Conservation (phyloP, 2,888 invertebrate genomes). For the Stenoptilia bipunctidactyla region DNA sequence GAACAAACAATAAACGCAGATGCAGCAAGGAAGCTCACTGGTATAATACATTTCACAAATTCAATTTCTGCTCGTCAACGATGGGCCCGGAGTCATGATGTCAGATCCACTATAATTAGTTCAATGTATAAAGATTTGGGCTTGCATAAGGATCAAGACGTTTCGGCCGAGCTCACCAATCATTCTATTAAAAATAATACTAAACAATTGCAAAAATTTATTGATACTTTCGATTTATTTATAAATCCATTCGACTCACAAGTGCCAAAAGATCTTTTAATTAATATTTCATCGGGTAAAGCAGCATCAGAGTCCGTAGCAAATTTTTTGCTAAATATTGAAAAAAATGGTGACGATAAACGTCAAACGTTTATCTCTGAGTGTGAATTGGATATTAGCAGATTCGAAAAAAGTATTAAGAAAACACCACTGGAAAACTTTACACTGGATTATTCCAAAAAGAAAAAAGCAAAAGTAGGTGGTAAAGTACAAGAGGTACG, state of each 20-base stretch:
- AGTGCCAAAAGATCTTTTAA: constrained; percentile 13
- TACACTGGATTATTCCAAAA: constrained; percentile 1
- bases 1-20: constrained; percentile 32
- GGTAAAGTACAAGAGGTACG: constrained; percentile 11
- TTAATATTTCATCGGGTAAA: constrained; percentile 19
- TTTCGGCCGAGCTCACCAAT: not conserved
- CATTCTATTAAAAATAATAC: constrained; percentile 14
- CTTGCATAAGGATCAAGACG: not conserved
- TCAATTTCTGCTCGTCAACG: constrained; percentile 17
- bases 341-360: too few species aligned
- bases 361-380: constrained; percentile 13
- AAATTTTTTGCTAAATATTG: constrained; percentile 1
- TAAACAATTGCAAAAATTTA: constrained; percentile 12
- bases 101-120: constrained; percentile 16
- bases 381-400: constrained; percentile 8
- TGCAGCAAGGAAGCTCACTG: constrained; percentile 23
- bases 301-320: constrained; percentile 15
- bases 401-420: constrained; percentile 12
- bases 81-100: constrained; percentile 18
- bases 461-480: constrained; percentile 8
- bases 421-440: constrained; percentile 6
- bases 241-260: constrained; percentile 15
- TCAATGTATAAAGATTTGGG: constrained; percentile 5
- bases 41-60: constrained; percentile 18
- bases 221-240: constrained; percentile 12